Base-by-base conservation (phyloP, 2,797 vertebrate species). In the Brotula barbata region DNA sequence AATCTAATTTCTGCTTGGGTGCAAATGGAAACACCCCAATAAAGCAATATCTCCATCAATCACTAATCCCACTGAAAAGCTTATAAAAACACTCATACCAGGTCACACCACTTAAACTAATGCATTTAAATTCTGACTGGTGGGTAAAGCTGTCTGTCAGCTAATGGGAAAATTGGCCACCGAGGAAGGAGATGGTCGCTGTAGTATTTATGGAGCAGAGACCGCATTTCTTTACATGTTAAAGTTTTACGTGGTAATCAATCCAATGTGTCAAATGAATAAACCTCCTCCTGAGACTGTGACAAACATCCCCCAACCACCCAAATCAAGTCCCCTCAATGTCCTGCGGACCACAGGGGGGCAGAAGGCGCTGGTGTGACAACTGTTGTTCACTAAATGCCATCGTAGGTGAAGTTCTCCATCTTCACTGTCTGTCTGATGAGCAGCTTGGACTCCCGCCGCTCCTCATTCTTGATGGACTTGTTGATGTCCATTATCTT, bases 401-500 rank as follows among this genome's bases (percentile, higher is more conserved):
- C 91, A 52, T 93, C 92, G 33, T 92, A 93, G 68, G 82, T 86
- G 87, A 92, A 93, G 86, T 90, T 93, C 78, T 92, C 92, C 91
- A 93, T 93, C 87, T 93, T 93, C 75, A 93, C 92, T 34, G 92
- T 92, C 85, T 93, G 92, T 85, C 91, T 88, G 82, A 93, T 92
- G 66, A 93, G 91, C 77, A 93, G 90, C 91, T 98, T 99, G 85
- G 97, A 97, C 89, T 99, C 97, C 85, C 96, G 94, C 71, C 95
- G 92, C 90, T 99, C 97, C 92, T 99, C 97, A 54, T 99, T 99
- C 93, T 99, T 99, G 93, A 96, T 98, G 74, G 97, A 99, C 90
- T 99, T 99, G 94, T 99, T 99, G 93, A 99, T 99, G 92, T 99
- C 97, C 97, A 99, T 99, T 80, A 99, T 99, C 91, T 99, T 99